Evolutionary conservation across 2,888 invertebrate species (phyloP), one percentile per base, ranked within the genome.

Genomic region (Pristionchus entomophagus): DNA sequence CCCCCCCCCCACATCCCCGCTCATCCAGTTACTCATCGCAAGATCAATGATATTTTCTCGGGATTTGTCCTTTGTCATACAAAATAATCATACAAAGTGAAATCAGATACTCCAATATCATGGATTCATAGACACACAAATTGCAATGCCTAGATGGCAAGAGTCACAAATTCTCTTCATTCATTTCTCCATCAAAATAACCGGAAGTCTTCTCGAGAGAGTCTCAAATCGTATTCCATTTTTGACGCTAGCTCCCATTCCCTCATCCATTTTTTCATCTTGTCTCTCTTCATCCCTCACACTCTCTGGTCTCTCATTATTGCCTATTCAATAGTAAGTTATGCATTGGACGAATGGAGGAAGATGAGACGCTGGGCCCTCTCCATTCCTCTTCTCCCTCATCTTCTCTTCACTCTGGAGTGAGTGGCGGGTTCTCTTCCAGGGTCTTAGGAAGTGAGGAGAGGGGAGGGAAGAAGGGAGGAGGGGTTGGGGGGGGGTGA

Each of bases 281-380:
- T 38, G 10, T 14, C n/a, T 2, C 69, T 69, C 69, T 41, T n/a
- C 35, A 8, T 69, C 10, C 22, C 19, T 0, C 41, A 19, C 38
- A 22, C 35, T 69, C 38, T 41, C 38, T 69, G 38, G n/a, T 4
- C 22, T 41, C 69, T 69, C 69, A 69, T 69, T 69, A 69, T 69
- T 69, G 38, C 19, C 69, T 69, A 69, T 69, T 69, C 69, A 69
- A 69, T 69, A 69, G 69, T 69, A 69, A 69, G 69, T 69, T 69
- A 69, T 69, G 69, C 69, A 69, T 69, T 38, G 69, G 62, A 32
- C 19, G 32, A 65, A n/a, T 29, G 69, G n/a, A 19, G 38, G n/a
- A 41, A 69, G 69, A 69, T 69, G 69, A 69, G 69, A 17, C 41
- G 1, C n/a, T n/a, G n/a, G n/a, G n/a, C n/a, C 14, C 65, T 65